A percentile compares a stretch with the other conserved stretches of the same genome.
phyloP scores from a whole-genome alignment of 2,113 vertebrate genomes.

The Solea senegalensis region DNA sequence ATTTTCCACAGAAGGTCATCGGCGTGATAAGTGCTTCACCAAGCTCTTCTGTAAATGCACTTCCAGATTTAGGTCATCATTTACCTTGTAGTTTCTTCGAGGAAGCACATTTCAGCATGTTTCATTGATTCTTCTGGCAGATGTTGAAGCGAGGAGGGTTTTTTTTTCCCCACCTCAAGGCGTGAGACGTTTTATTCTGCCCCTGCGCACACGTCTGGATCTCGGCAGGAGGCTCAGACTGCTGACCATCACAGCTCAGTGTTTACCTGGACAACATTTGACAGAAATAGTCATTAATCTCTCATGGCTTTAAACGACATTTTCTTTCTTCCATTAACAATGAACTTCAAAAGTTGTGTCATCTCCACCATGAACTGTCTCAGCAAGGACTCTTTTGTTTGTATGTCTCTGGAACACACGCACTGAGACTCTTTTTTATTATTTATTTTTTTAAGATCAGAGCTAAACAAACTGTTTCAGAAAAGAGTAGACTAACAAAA shows the following conservation, averaged over 20 bases:
- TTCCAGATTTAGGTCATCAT: constrained; percentile 34
- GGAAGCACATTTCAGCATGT: constrained; percentile 55
- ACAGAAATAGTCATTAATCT: constrained; percentile 60
- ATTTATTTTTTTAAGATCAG: background rate
- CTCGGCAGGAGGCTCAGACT: constrained; percentile 61
- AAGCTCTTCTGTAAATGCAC: constrained; percentile 29
- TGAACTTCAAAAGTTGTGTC: constrained; percentile 51
- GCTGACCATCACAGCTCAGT: constrained; percentile 61
- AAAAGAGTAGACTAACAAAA: constrained; percentile 3
- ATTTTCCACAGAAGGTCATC: constrained; percentile 39
- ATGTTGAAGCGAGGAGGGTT: constrained; percentile 5
- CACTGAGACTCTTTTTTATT: constrained; percentile 21
- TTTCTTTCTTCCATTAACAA: constrained; percentile 55
- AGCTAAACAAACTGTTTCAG: background rate
- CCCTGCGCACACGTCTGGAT: constrained; percentile 44
- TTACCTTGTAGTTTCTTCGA: constrained; percentile 42
- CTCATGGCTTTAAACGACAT: constrained; percentile 47
- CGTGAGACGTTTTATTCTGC: constrained; percentile 41
- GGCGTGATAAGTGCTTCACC: constrained; percentile 27
- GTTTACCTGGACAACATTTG: constrained; percentile 65
- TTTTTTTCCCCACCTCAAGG: constrained; percentile 27
- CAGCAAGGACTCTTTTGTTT: constrained; percentile 3
- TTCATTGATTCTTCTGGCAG: constrained; percentile 38
- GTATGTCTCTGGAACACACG: constrained; percentile 13
- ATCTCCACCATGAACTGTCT: constrained; percentile 30